A percentile compares a stretch with the other conserved stretches of the same genome.
These are phyloP conservation scores for Periophthalmus magnuspinnatus DNA, from an alignment of 2,797 vertebrate genomes.

Conservation along the genomic window DNA sequence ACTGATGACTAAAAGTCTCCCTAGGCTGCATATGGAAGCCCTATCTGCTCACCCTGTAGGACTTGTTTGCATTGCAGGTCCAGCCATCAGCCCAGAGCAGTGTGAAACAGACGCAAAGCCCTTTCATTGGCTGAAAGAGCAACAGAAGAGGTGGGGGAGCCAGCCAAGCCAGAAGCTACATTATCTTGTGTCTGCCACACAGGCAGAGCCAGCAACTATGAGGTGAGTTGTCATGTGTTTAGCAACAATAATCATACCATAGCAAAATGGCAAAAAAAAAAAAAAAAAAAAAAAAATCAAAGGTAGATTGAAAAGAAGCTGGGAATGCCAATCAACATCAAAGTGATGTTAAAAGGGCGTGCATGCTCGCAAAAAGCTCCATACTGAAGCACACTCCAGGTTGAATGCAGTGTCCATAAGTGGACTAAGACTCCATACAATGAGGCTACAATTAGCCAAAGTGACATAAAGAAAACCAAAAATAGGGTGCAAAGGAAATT, in stretches of 20 bases:
- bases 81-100: conserved; percentile 74
- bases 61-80: conserved; percentile 60
- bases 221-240: conserved; percentile 56
- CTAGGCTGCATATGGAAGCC: conserved; percentile 43
- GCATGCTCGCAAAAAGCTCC: conserved; percentile 63
- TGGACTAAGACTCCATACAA: conserved; percentile 25
- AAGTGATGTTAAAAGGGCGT: conserved; percentile 45
- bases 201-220: conserved; percentile 56
- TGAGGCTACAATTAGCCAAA: conserved; percentile 26
- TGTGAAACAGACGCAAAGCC: conserved; percentile 81
- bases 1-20: conserved; percentile 35
- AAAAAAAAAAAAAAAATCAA: conserved; percentile 54
- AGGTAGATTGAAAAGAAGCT: conserved; percentile 55
- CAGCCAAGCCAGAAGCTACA: conserved; percentile 68
- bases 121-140: conserved; percentile 80
- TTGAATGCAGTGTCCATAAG: conserved; percentile 35
- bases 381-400: conserved; percentile 41
- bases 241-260: conserved; percentile 49
- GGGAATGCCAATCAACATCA: conserved; percentile 65
- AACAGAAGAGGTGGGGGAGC: conserved; percentile 64
- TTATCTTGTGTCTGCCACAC: conserved; percentile 54
- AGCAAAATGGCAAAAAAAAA: conserved; percentile 41
- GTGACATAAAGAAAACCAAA: conserved; percentile 28
- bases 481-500: conserved; percentile 28
- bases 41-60: conserved; percentile 40